A percentile compares a stretch with the other conserved stretches of the same genome.
Conservation (phyloP, 2,797 vertebrate genomes). For the Distichodus sexfasciatus region DNA sequence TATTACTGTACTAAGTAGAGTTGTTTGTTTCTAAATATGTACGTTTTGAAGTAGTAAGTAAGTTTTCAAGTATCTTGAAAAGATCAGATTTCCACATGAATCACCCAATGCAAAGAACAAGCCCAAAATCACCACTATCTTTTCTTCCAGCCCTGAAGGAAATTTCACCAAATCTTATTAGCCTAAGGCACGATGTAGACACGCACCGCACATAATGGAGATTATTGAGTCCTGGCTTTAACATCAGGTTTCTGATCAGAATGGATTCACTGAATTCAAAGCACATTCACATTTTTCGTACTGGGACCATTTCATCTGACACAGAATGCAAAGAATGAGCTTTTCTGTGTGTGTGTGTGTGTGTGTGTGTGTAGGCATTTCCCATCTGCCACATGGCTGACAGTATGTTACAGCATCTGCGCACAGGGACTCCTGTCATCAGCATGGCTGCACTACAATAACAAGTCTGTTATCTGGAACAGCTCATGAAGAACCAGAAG, state of each 20-base stretch:
- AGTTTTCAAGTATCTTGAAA: too few species aligned
- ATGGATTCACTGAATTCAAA: too few species aligned
- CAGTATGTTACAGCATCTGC: constrained; percentile 15
- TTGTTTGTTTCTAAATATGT: not conserved
- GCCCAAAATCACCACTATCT: not conserved
- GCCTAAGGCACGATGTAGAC: not conserved
- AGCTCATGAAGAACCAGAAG: not conserved
- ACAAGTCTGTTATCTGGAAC: constrained; percentile 12
- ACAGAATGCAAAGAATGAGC: not conserved
- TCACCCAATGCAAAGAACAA: not conserved
- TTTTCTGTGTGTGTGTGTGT: not conserved
- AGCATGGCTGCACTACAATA: not conserved
- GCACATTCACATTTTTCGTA: too few species aligned
- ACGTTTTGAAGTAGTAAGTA: too few species aligned
- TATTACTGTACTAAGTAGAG: too few species aligned
- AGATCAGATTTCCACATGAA: not conserved
- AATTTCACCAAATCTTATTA: not conserved
- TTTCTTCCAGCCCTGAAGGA: not conserved
- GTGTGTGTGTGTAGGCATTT: not conserved
- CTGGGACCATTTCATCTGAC: not conserved
- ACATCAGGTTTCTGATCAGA: not conserved
- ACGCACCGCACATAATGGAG: too few species aligned
- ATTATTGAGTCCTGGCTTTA: not conserved
- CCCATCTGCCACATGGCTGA: constrained; percentile 27
- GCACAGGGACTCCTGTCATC: constrained; percentile 28